These are phyloP conservation scores for Drosophila nannoptera DNA, from an alignment of 1,140 invertebrate species.

Conservation along the genomic window DNA sequence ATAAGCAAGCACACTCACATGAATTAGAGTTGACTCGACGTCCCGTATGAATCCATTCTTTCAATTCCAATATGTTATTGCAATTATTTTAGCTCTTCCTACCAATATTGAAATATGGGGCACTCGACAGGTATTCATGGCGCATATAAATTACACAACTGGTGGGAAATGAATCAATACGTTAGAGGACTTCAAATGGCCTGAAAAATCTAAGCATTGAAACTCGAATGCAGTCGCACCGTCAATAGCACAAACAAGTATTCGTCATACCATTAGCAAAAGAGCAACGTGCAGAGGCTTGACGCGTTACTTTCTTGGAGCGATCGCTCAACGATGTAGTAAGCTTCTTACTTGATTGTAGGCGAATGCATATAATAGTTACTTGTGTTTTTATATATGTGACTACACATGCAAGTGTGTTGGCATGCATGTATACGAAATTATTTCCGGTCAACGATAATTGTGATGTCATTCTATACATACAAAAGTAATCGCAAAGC, in stretches of 20 bases:
- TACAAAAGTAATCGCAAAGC: constrained; percentile 20
- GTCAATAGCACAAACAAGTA: constrained; percentile 4
- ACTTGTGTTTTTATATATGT: neutral
- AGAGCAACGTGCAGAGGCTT: constrained; percentile 9
- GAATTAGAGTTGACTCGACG: neutral
- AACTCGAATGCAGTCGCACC: neutral
- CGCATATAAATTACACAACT: constrained; percentile 7
- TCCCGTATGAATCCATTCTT: constrained; percentile 12
- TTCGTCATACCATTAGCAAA: constrained; percentile 4
- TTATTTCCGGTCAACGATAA: constrained; percentile 36
- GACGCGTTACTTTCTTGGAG: neutral
- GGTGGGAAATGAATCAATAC: constrained; percentile 29
- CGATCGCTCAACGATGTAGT: constrained; percentile 8
- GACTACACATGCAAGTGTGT: neutral
- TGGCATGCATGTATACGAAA: constrained; percentile 9
- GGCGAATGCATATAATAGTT: neutral
- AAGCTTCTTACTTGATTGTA: neutral
- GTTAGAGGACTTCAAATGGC: neutral
- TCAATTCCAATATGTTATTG: constrained; percentile 29
- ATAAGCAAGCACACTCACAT: neutral
- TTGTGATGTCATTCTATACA: constrained; percentile 31
- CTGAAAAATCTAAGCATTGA: neutral
- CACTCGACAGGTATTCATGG: constrained; percentile 7
- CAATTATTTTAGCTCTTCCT: neutral
- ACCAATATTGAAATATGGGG: neutral